Evolutionary conservation across 2,113 vertebrate genomes (phyloP), one percentile per base, ranked within the genome.

Genomic region (Gymnocephalus cernua): DNA sequence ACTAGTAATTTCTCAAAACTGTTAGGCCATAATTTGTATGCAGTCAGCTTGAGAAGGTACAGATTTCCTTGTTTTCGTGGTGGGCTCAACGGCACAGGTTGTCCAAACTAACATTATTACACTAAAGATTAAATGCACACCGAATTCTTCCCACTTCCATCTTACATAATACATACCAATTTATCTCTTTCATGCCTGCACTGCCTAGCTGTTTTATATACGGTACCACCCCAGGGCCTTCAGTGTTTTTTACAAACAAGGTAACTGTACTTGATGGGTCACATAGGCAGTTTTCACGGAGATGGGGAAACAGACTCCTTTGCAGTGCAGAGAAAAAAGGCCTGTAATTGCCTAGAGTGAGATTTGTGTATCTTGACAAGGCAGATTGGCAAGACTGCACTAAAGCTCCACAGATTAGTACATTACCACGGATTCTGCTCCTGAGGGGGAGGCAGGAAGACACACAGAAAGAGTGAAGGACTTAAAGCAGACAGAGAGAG

Each of bases 281-380:
- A 82, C 86, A 84, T 51, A 89, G 74, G 80, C 82, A 82, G 81
- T 77, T 83, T 90, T 85, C 65, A 56, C 82, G 57, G 75, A 87
- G 72, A 82, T 79, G 72, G 65, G 35, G 71, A 84, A 85, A 72
- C 71, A 41, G 69, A 83, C 78, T 90, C 61, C 47, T 80, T 86
- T 80, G 47, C 77, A 67, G 77, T 65, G 65, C 53, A 58, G 53
- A 59, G 76, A 81, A 85, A 84, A 87, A 84, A 58, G 73, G 67
- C 65, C 85, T 83, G 56, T 89, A 92, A 93, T 93, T 94, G 90
- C 93, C 90, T 89, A 76, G 81, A 82, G 81, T 86, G 86, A 89
- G 86, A 90, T 92, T 91, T 94, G 84, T 93, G 88, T 89, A 83
- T 93, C 87, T 90, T 93, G 93, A 94, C 88, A 89, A 87, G 82